Conservation (phyloP, 2,797 vertebrate genomes). For the Tarsius wallacei region DNA sequence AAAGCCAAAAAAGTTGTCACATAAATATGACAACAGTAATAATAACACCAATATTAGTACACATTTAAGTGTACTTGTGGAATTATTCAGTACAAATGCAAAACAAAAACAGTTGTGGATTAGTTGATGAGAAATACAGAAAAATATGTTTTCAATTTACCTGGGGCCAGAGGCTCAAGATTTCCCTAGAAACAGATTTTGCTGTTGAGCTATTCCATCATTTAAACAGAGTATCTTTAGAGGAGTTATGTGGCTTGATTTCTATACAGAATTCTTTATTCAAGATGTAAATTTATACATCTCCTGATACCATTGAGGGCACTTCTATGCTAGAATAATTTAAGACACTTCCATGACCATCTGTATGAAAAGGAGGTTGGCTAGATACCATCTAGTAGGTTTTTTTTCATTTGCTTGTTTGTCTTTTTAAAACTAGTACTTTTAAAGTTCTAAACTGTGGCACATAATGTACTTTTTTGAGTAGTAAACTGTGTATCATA, state of each 20-base stretch:
- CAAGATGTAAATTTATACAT: neutral
- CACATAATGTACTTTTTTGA: neutral
- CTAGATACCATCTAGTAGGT: neutral
- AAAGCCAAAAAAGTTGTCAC: neutral
- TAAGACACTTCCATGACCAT: neutral
- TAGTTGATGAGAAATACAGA: neutral
- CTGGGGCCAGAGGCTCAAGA: neutral
- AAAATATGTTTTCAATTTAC: neutral
- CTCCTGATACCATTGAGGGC: neutral
- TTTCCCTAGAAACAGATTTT: neutral
- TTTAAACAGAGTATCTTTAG: neutral
- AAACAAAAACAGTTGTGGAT: neutral
- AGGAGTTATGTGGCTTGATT: neutral
- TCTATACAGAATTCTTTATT: neutral
- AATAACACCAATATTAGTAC: neutral
- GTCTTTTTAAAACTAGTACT: neutral
- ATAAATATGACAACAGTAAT: neutral
- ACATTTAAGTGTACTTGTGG: neutral
- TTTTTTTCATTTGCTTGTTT: no score
- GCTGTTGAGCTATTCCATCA: neutral
- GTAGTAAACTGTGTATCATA: neutral
- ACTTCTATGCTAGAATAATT: neutral
- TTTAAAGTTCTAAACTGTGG: neutral
- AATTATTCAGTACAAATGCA: neutral
- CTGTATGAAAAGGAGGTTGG: neutral